Conservation (phyloP, 37 sponge, comb jelly and placozoan species). For the Cliona cf. orientalis region DNA sequence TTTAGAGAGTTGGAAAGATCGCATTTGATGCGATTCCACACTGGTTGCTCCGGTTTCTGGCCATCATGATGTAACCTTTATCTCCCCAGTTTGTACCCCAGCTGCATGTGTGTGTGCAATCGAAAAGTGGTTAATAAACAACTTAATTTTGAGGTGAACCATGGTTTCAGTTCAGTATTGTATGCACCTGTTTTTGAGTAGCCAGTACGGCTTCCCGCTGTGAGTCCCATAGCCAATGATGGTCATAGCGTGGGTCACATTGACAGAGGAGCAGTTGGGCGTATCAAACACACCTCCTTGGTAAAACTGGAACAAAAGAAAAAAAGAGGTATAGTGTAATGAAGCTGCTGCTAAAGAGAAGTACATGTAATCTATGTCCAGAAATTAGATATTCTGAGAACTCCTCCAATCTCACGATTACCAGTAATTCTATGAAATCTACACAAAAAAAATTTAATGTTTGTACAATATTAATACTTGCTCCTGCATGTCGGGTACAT, state of each 20-base stretch:
- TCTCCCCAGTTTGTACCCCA: conserved; percentile 56
- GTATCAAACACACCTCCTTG: conserved; percentile 29
- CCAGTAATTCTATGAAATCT: too few relatives aligned
- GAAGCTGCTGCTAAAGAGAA: not conserved
- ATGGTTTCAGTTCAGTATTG: not conserved
- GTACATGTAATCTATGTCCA: not conserved
- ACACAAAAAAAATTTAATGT: too few relatives aligned
- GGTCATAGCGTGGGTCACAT: conserved; percentile 48
- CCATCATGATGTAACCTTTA: conserved; percentile 47
- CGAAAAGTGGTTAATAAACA: too few relatives aligned
- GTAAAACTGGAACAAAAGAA: conserved; percentile 37
- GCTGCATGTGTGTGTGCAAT: too few relatives aligned
- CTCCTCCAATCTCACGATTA: too few relatives aligned
- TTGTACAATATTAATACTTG: too few relatives aligned
- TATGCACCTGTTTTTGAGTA: conserved; percentile 68
- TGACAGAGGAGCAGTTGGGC: conserved; percentile 43
- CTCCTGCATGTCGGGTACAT: too few relatives aligned
- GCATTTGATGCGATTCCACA: conserved; percentile 55
- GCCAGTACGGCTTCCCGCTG: conserved; percentile 52
- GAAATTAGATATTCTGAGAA: not conserved
- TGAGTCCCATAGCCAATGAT: conserved; percentile 50
- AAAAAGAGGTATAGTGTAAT: not conserved
- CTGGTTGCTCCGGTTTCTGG: conserved; percentile 42
- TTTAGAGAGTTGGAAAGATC: conserved; percentile 30
- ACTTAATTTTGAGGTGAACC: not conserved